Percentiles rank a stretch among this genome's conserved stretches.
phyloP scores from a whole-genome alignment of 2,113 vertebrate genomes.

The Cervus canadensis region DNA sequence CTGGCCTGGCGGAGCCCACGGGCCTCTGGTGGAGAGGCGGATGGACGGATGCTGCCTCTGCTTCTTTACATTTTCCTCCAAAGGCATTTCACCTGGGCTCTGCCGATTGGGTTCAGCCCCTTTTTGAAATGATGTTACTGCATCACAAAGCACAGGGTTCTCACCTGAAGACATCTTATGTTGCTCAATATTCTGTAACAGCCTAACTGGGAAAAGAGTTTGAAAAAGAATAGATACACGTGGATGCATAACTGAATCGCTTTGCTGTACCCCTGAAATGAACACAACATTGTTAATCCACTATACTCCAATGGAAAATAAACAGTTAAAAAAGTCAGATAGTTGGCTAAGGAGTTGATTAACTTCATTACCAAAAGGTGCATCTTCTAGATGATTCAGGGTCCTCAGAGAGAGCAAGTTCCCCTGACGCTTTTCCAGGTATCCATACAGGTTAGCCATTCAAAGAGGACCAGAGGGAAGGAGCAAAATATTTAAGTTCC shows the following conservation, averaged over 20 bases:
- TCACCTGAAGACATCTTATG: neutral
- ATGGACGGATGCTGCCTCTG: rapidly evolving
- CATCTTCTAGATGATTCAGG: neutral
- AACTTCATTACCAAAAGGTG: neutral
- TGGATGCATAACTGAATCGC: neutral
- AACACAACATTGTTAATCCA: neutral
- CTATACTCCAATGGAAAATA: neutral
- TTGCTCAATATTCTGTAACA: neutral
- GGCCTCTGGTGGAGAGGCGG: rapidly evolving
- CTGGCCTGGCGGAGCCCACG: rapidly evolving
- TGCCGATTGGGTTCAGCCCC: neutral
- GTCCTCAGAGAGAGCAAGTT: neutral
- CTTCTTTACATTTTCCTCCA: neutral
- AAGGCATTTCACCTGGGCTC: neutral
- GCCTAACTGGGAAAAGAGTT: neutral
- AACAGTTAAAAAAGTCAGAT: neutral
- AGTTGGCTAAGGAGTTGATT: neutral
- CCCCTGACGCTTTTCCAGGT: rapidly evolving
- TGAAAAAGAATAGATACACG: neutral
- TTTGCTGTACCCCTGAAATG: neutral
- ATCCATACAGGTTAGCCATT: neutral
- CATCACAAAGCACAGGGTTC: no score
- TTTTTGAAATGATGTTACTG: neutral
- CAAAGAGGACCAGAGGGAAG: neutral
- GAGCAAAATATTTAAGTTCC: neutral